Base-by-base conservation (phyloP, 2,797 vertebrate species). In the Centropyge bicolor region DNA sequence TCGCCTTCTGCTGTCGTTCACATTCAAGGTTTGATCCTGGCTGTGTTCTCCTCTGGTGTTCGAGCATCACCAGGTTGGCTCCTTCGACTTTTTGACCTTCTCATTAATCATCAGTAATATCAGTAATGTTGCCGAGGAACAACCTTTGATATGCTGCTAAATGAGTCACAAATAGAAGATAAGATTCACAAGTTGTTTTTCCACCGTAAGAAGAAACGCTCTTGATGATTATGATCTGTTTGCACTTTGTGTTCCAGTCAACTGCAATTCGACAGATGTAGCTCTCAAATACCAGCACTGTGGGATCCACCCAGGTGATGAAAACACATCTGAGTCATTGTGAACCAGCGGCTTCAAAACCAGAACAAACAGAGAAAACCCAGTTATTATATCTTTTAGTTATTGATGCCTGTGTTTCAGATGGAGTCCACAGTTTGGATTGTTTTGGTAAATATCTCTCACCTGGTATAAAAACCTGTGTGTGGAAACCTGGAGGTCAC, bases 231-330 rank as follows among this genome's bases (percentile, higher is more conserved):
- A 0, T 51, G 20, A 64, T 72, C 27, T 41, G 9, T 74, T 81
- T 68, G 69, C 14, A 19, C 8, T 0, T 35, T 46, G 5, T 52
- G 46, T 91, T 92, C 46, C 85, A 94, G 93, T 0, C 11, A 41
- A 0, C 0, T 92, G 89, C 80, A 45, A 3, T 3, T 13, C 61
- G 12, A 0, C 1, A 0, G 7, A 62, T 3, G 40, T 77, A 13
- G 49, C 45, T 11, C 62, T 11, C 9, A 60, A 9, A 22, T 78
- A 82, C 78, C 17, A 81, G 16, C 68, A 82, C 73, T 95, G 94
- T 70, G 17, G n/a, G 38, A 36, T 67, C 78, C 74, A 76, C 14
- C 60, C 83, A 87, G 94, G 95, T 95, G 92, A 89, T 3, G 9
- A 54, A 67, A 38, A 14, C 1, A n/a, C 11, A 36, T 40, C 1